Evolutionary conservation across 1,140 invertebrate genomes (phyloP).

Genomic region (Heterodera schachtii): DNA sequence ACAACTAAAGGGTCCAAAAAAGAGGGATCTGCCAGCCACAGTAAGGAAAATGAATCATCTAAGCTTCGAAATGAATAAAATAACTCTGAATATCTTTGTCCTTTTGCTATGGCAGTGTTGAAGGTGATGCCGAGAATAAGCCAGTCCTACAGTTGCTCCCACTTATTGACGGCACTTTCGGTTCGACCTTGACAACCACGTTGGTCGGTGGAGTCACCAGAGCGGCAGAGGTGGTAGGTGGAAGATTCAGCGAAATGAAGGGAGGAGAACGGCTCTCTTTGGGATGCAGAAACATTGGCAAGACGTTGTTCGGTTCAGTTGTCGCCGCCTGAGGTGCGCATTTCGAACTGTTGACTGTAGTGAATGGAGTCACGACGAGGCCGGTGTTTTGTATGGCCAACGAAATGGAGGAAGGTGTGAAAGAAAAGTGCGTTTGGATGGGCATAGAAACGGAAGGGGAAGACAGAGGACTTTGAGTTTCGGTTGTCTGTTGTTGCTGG

Average conservation of each 20-base stretch:
- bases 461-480: slow-evolving; percentile 9
- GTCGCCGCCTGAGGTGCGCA: not conserved
- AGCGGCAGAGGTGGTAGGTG: slow-evolving; percentile 15
- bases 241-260: slow-evolving; percentile 29
- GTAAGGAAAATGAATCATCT: too few species aligned
- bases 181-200: slow-evolving; percentile 30
- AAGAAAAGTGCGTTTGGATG: not conserved
- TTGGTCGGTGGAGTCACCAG: slow-evolving; percentile 19
- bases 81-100: not conserved
- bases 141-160: not conserved
- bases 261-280: slow-evolving; percentile 17
- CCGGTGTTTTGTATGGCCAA: slow-evolving; percentile 26
- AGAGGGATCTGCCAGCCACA: too few species aligned
- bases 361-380: not conserved
- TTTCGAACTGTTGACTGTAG: slow-evolving; percentile 13
- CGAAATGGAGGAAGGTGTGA: slow-evolving; percentile 23
- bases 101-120: not conserved
- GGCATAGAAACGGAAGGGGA: not conserved
- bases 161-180: slow-evolving; percentile 3
- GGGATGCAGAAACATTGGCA: not conserved
- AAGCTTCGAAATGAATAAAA: too few species aligned
- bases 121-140: not conserved
- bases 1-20: too few species aligned
- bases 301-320: not conserved
- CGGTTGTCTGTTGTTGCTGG: not conserved